phyloP scores from a whole-genome alignment of 2,113 vertebrate species.

The Perca fluviatilis region DNA sequence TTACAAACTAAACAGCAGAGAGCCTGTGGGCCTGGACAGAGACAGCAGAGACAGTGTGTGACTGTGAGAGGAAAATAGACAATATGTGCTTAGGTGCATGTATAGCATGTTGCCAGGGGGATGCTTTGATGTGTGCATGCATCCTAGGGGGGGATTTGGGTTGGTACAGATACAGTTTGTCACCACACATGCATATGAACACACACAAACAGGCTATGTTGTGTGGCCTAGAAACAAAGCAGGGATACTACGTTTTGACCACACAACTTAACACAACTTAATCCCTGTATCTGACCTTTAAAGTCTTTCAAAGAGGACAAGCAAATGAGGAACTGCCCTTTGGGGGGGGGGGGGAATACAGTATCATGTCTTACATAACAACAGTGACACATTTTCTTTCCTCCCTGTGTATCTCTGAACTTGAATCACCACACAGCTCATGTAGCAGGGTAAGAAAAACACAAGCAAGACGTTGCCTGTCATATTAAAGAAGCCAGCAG shows the following conservation, averaged over 20 bases:
- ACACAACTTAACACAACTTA: too few relatives aligned
- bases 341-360: constrained; percentile 3
- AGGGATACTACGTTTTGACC: constrained; percentile 4
- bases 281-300: constrained; percentile 28
- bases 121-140: constrained; percentile 46
- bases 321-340: not conserved
- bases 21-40: constrained; percentile 17
- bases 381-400: constrained; percentile 30
- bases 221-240: constrained; percentile 37
- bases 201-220: not conserved
- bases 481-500: constrained; percentile 64
- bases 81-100: constrained; percentile 39
- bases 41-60: constrained; percentile 9
- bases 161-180: constrained; percentile 33
- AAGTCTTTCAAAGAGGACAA: constrained; percentile 15
- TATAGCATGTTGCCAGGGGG: constrained; percentile 1
- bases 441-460: constrained; percentile 15
- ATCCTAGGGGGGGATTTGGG: constrained; percentile 38
- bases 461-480: constrained; percentile 59
- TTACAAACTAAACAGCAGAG: constrained; percentile 46
- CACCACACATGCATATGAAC: constrained; percentile 1
- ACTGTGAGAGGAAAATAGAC: constrained; percentile 26
- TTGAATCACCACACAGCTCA: constrained; percentile 11
- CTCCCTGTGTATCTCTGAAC: not conserved
- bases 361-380: constrained; percentile 33